Evolutionary conservation across 2,113 vertebrate species (phyloP).

Genomic region (Dermatemys mawii): DNA sequence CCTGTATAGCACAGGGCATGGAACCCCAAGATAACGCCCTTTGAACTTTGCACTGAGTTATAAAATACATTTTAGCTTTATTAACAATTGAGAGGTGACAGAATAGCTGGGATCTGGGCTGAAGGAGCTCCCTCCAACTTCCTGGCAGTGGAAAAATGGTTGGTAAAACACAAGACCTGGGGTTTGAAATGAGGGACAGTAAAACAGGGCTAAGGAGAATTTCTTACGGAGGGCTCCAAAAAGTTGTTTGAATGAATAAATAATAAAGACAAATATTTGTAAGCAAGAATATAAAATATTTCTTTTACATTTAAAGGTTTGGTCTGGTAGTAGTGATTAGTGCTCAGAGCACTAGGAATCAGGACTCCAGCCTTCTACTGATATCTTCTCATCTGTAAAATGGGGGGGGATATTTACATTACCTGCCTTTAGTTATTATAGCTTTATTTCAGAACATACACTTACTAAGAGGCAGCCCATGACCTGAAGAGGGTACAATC

Average conservation of each 20-base stretch:
- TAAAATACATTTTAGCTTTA: neutral
- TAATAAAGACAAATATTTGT: neutral
- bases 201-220: neutral
- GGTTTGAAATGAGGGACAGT: neutral
- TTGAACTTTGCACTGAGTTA: neutral
- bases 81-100: neutral
- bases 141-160: neutral
- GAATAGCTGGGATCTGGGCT: fast-evolving
- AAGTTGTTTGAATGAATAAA: neutral
- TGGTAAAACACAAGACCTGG: neutral
- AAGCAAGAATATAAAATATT: neutral
- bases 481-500: neutral
- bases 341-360: neutral
- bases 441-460: neutral
- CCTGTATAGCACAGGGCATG: neutral
- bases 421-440: neutral
- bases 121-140: neutral
- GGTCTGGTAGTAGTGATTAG: neutral
- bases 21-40: neutral
- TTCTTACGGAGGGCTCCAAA: neutral
- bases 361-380: neutral
- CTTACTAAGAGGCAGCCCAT: neutral
- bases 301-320: neutral
- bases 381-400: neutral
- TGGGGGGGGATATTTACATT: neutral